These are phyloP conservation scores for Rallus crepitans DNA, from an alignment of 2,797 vertebrate species.

Conservation along the genomic window DNA sequence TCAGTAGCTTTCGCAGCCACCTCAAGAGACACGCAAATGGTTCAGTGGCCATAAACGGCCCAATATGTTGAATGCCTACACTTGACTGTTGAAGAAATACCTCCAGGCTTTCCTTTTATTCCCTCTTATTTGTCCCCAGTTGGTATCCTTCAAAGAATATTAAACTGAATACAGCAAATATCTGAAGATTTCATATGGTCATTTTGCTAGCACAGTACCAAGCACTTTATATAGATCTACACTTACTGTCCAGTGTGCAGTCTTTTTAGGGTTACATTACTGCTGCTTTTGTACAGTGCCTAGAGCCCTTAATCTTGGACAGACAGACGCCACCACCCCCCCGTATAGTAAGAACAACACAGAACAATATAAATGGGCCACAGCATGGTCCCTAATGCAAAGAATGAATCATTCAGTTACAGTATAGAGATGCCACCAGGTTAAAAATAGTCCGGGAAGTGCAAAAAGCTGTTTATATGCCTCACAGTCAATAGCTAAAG, in stretches of 20 bases:
- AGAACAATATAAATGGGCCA: neutral
- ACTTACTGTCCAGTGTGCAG: neutral
- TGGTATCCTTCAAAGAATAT: neutral
- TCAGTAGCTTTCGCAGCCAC: neutral
- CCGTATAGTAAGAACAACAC: neutral
- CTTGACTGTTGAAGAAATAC: neutral
- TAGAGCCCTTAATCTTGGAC: neutral
- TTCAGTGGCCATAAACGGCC: neutral
- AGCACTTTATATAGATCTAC: neutral
- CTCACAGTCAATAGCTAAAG: neutral
- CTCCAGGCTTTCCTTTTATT: neutral
- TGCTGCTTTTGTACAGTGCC: neutral
- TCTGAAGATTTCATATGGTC: neutral
- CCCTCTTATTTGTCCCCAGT: neutral
- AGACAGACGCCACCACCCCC: no score
- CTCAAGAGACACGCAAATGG: neutral
- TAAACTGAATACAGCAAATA: neutral
- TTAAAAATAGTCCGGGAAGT: neutral
- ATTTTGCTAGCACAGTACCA: neutral
- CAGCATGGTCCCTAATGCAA: neutral
- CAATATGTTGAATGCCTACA: rapidly evolving
- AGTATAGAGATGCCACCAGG: neutral
- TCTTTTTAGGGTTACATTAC: neutral
- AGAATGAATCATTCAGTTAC: neutral
- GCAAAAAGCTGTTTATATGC: neutral